Conservation (phyloP, 2,113 vertebrate genomes). For the Dicentrarchus labrax region DNA sequence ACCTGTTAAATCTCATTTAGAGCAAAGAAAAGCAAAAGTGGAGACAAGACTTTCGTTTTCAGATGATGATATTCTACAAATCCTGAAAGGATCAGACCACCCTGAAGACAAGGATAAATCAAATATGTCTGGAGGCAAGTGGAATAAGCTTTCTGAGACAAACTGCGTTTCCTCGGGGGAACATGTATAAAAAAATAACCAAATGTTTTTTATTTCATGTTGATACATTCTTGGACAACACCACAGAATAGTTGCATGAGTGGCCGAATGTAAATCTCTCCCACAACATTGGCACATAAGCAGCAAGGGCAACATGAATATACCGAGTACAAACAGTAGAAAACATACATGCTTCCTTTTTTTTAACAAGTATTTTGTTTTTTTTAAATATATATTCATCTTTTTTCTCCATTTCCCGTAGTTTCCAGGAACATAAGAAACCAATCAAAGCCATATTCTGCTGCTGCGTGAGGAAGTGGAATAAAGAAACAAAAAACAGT, state of each 20-base stretch:
- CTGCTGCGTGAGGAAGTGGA: slow-evolving; percentile 73
- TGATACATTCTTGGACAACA: slow-evolving; percentile 88
- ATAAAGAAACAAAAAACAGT: slow-evolving; percentile 51
- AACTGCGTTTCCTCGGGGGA: slow-evolving; percentile 54
- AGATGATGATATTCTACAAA: slow-evolving; percentile 5
- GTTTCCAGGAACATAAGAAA: slow-evolving; percentile 77
- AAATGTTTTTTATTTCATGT: slow-evolving; percentile 86
- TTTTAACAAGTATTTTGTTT: slow-evolving; percentile 70
- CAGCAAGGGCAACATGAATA: slow-evolving; percentile 87
- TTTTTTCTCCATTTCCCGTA: slow-evolving; percentile 71
- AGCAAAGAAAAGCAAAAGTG: not conserved
- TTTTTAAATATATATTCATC: slow-evolving; percentile 85
- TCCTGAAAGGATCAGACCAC: not conserved
- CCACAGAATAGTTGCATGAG: slow-evolving; percentile 87
- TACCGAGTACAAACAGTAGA: slow-evolving; percentile 88
- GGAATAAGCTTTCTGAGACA: slow-evolving; percentile 13
- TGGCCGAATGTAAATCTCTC: slow-evolving; percentile 84
- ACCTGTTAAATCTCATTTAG: not conserved
- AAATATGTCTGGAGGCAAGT: slow-evolving; percentile 1
- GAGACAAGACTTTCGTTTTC: slow-evolving; percentile 2
- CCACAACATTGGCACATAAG: slow-evolving; percentile 86
- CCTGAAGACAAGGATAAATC: not conserved
- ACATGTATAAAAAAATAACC: slow-evolving; percentile 83
- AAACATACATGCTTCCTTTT: slow-evolving; percentile 87
- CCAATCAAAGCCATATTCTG: slow-evolving; percentile 84